These are phyloP conservation scores for Columbina picui DNA, from an alignment of 2,113 vertebrate genomes.

Conservation along the genomic window DNA sequence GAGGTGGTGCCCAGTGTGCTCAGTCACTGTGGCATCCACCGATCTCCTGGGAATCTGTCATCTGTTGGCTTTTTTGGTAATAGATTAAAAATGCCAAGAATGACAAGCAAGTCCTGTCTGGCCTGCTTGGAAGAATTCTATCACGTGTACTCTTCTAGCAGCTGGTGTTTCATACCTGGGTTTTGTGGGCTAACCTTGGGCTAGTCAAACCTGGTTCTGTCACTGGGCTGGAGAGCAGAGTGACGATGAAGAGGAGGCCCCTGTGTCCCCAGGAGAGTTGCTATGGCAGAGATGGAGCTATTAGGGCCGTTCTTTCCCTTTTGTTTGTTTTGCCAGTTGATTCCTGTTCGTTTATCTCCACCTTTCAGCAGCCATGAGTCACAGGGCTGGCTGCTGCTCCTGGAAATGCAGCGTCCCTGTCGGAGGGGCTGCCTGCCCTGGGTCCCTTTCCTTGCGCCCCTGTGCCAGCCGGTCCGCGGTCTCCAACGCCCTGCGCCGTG, in stretches of 20 bases:
- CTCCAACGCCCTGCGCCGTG: fast-evolving
- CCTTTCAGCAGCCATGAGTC: not conserved
- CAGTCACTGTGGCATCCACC: not conserved
- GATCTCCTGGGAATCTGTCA: not conserved
- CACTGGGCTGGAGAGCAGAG: not conserved
- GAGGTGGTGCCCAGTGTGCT: not conserved
- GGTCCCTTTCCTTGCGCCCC: not conserved
- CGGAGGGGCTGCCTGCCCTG: not conserved
- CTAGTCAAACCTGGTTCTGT: not conserved
- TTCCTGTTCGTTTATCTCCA: not conserved
- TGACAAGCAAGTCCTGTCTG: constrained; percentile 8
- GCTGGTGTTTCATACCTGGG: not conserved
- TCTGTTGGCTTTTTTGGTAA: not conserved
- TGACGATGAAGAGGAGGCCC: not conserved
- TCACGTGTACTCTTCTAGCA: not conserved
- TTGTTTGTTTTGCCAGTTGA: not conserved
- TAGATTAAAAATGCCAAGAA: not conserved
- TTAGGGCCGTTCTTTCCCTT: not conserved
- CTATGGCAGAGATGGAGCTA: not conserved
- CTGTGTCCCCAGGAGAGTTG: not conserved
- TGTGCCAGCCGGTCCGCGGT: not conserved
- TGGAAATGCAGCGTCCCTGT: not conserved
- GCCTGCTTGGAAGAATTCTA: not conserved
- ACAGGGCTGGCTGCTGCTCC: not conserved
- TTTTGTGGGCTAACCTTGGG: not conserved